Evolutionary conservation across 1,140 invertebrate species (phyloP), one percentile per base, ranked within the genome.

Genomic region (Drosophila teissieri): DNA sequence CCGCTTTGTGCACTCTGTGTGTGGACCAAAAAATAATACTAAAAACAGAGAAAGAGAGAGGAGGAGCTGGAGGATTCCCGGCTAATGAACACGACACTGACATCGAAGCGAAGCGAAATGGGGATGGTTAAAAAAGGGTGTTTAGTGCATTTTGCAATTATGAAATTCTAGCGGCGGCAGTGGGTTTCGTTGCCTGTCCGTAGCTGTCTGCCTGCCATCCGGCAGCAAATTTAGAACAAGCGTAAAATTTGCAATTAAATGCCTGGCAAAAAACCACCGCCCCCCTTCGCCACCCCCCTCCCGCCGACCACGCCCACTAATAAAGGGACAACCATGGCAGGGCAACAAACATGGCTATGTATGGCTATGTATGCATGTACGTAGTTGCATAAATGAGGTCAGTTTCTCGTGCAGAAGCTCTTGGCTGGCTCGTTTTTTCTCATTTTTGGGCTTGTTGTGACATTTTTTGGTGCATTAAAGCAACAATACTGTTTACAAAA

Each of bases 161-260:
- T 85, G 82, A 81, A 81, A 81, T 74, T 70, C 61, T 56, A 11
- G 52, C 19, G 7, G 15, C 19, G 53, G 6, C 12, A 27, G 40
- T 39, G 31, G 37, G 12, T 19, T 10, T 31, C 4, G 31, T 52
- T 51, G 24, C 22, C 14, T 62, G 22, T 40, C 4, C 36, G 15
- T 14, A 4, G 46, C 46, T 31, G 46, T 17, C 46, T 56, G 17
- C 34, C 44, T 58, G 48, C 56, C 48, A 65, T 64, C 46, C 36
- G 51, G 72, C 36, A 42, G 56, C 39, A 80, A 80, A 84, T 80
- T 62, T 84, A 53, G 81, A 69, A 68, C 78, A 69, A 85, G 78
- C 78, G 73, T 85, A 85, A 86, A 86, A 85, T 86, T 81, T 82
- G 82, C 74, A 88, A 85, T 85, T 85, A 82, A 88, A 88, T 88